Conservation (phyloP, 2,797 vertebrate species). For the Pteronotus mesoamericanus region DNA sequence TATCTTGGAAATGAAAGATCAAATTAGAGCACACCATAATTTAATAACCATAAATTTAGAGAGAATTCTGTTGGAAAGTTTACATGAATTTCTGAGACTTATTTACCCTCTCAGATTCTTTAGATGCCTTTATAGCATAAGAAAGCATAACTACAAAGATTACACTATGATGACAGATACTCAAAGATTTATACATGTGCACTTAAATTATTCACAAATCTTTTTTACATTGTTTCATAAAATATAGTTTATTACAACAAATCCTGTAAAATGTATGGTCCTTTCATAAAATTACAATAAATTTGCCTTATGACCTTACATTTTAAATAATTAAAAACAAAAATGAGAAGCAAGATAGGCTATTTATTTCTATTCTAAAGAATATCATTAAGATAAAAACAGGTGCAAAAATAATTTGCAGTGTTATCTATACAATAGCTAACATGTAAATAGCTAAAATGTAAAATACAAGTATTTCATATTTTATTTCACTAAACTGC, state of each 20-base stretch:
- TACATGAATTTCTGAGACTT: neutral
- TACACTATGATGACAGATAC: neutral
- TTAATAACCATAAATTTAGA: neutral
- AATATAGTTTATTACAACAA: constrained; percentile 22
- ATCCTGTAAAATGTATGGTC: neutral
- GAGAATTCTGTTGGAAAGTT: neutral
- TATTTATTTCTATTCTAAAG: neutral
- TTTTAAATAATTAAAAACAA: constrained; percentile 31
- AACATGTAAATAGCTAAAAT: neutral
- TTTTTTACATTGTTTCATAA: neutral
- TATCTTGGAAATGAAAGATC: neutral
- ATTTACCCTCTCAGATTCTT: neutral
- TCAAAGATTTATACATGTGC: neutral
- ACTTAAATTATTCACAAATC: neutral
- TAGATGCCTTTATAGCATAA: neutral
- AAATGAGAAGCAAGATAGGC: neutral
- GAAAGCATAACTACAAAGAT: neutral
- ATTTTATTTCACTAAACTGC: neutral
- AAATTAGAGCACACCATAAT: neutral
- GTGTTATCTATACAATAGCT: neutral
- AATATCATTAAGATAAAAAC: constrained; percentile 10
- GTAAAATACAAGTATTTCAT: neutral
- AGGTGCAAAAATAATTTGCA: constrained; percentile 2
- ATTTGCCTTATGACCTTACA: neutral
- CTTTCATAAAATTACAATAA: neutral